phyloP scores from a whole-genome alignment of 2,113 vertebrate genomes.

The Meleagris gallopavo region DNA sequence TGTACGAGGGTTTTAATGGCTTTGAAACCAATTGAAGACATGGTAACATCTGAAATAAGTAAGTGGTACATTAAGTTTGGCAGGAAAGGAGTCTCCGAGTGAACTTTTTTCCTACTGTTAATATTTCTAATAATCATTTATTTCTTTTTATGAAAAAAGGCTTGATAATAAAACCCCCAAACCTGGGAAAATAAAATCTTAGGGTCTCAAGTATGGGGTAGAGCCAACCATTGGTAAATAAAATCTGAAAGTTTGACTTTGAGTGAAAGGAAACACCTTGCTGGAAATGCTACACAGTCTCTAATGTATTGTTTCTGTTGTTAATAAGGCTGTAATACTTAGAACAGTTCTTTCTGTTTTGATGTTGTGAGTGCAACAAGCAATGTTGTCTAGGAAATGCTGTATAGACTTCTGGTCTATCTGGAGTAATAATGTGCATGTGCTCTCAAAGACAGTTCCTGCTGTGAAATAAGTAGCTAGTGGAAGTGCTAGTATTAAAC shows the following conservation, averaged over 20 bases:
- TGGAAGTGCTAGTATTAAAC: slow-evolving; percentile 70
- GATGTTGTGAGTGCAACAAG: slow-evolving; percentile 9
- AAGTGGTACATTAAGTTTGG: not conserved
- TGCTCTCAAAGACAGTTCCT: slow-evolving; percentile 70
- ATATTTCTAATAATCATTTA: not conserved
- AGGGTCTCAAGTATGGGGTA: not conserved
- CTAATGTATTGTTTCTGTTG: slow-evolving; percentile 4
- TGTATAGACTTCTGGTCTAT: slow-evolving; percentile 62
- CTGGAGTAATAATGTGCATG: slow-evolving; percentile 72
- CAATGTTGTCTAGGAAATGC: slow-evolving; percentile 7
- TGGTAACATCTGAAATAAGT: not conserved
- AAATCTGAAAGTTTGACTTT: not conserved
- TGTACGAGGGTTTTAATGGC: not conserved
- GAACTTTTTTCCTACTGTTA: not conserved
- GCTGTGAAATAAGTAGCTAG: slow-evolving; percentile 79
- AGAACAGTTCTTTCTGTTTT: not conserved
- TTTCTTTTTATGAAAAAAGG: not conserved
- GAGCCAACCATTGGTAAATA: slow-evolving; percentile 18
- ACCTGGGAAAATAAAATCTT: slow-evolving; percentile 7
- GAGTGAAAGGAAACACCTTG: not conserved
- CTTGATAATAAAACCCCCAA: not conserved
- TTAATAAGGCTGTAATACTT: slow-evolving; percentile 32
- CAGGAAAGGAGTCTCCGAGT: not conserved
- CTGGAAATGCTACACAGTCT: not conserved
- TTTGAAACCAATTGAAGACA: not conserved